Evolutionary conservation across 2,113 vertebrate species (phyloP).

Genomic region (Phaetusa simplex): DNA sequence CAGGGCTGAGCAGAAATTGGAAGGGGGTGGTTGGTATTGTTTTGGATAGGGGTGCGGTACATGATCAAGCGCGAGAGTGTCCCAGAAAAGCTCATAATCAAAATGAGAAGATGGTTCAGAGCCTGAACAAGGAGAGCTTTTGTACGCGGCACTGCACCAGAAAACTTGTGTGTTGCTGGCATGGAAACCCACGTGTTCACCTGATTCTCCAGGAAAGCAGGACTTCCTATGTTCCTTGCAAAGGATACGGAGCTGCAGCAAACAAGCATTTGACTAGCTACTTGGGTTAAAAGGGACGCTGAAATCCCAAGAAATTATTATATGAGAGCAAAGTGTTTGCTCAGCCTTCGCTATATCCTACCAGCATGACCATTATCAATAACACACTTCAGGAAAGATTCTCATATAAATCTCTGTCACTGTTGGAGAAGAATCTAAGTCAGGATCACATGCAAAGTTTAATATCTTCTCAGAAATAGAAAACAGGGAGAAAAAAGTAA

Average conservation of each 20-base stretch:
- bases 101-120: background rate
- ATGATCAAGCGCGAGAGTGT: fast-evolving
- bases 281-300: background rate
- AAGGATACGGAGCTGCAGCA: background rate
- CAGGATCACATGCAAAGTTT: background rate
- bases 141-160: background rate
- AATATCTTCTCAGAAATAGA: conserved; percentile 21
- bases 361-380: background rate
- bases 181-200: background rate
- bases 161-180: fast-evolving
- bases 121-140: background rate
- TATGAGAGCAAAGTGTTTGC: background rate
- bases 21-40: background rate
- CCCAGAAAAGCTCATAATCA: background rate
- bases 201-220: background rate
- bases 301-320: background rate
- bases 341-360: background rate
- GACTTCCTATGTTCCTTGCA: background rate
- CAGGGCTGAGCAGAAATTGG: background rate
- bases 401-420: background rate
- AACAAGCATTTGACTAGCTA: background rate
- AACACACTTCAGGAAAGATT: background rate
- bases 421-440: conserved; percentile 7
- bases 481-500: background rate
- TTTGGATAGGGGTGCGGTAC: background rate